These are phyloP conservation scores for Cebus imitator DNA, from an alignment of 2,113 vertebrate genomes.

Conservation along the genomic window DNA sequence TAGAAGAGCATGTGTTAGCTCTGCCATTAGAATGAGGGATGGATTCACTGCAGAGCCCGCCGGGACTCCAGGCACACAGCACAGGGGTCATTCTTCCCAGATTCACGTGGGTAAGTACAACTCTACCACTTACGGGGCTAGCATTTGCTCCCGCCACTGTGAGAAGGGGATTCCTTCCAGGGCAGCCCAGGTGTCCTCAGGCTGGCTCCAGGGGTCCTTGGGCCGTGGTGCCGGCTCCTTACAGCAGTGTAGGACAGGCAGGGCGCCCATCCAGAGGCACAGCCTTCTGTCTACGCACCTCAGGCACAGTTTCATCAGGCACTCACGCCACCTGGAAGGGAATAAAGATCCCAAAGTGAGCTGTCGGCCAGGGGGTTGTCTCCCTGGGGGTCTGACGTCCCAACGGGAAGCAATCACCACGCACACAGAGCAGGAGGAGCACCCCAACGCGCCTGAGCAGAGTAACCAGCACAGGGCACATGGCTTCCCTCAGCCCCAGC, in stretches of 20 bases:
- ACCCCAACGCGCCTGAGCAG: background rate
- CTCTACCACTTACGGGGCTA: background rate
- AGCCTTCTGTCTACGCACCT: rapidly evolving
- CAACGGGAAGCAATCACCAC: too few relatives aligned
- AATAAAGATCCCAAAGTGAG: background rate
- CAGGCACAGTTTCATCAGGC: slow-evolving; percentile 63
- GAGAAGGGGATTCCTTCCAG: slow-evolving; percentile 80
- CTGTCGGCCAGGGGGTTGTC: background rate
- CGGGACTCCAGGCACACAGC: rapidly evolving
- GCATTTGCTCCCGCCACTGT: background rate
- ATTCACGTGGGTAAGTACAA: rapidly evolving
- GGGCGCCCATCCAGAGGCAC: slow-evolving; percentile 72
- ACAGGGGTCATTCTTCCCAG: rapidly evolving
- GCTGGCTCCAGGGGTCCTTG: background rate
- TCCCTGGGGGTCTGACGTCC: rapidly evolving
- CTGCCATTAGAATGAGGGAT: background rate
- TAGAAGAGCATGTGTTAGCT: rapidly evolving
- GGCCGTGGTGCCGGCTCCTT: background rate
- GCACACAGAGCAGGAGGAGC: background rate
- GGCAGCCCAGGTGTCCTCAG: slow-evolving; percentile 85
- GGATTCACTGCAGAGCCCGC: rapidly evolving
- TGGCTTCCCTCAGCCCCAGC: rapidly evolving
- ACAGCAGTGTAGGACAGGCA: slow-evolving; percentile 81
- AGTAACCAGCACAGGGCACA: rapidly evolving
- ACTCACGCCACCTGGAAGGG: background rate